Evolutionary conservation across 2,113 vertebrate genomes (phyloP), one percentile per base, ranked within the genome.

Genomic region (Montifringilla adamsi): DNA sequence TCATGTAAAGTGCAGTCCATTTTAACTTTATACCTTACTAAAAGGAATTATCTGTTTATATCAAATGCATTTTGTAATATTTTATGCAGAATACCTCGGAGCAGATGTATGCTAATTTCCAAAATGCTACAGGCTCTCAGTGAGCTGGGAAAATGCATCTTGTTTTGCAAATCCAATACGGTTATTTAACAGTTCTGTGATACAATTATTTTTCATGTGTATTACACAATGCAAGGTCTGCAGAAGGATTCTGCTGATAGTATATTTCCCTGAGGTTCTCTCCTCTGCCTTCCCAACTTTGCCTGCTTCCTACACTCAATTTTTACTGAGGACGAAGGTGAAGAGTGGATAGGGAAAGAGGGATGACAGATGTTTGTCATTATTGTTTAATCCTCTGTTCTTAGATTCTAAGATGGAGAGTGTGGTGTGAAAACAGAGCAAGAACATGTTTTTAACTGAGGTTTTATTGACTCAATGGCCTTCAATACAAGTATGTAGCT

Each of bases 181-280:
- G 77, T 95, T 97, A 93, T 95, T 97, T 95, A 92, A 90, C 85
- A 90, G 79, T 70, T 90, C 67, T 63, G 94, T 35, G 95, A 89
- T 93, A 90, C 56, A 95, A 24, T 94, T 89, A 86, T 94, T 92
- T 95, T 90, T 74, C 68, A 27, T 69, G 58, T 95, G 26, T 87
- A 52, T 94, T 91, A 56, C 78, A 79, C 81, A 89, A 44, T 73
- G 67, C 69, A 41, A 76, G 59, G 60, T 75, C 81, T 95, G 66
- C 93, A 95, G 94, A 95, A 96, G 90, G 87, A 60, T 87, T 89
- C 75, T 81, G 43, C 87, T 95, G 87, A 91, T 94, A 76, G 60
- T 47, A 9, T 86, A 56, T 96, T 97, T 97, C 89, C 92, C 75
- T n/a, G 74, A 90, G 91, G 88, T 86, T 95, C 78, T 92, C 47